Conservation (phyloP, 2,888 invertebrate species). For the Drosophila prolongata region DNA sequence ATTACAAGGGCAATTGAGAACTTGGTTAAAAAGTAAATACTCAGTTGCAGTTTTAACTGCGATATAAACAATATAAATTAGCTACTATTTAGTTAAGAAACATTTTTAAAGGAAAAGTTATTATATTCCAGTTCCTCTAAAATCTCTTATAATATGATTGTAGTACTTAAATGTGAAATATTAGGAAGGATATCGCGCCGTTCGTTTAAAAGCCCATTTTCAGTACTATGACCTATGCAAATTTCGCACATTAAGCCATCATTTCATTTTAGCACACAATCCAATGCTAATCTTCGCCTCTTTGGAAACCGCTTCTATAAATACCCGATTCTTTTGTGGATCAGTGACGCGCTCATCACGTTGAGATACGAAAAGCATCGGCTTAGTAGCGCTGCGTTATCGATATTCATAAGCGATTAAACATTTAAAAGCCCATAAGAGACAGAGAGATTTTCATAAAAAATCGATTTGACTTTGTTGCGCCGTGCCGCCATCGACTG, state of each 20-base stretch:
- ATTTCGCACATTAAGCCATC: slow-evolving; percentile 38
- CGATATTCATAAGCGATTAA: slow-evolving; percentile 80
- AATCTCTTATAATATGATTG: too few species aligned
- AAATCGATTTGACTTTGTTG: slow-evolving; percentile 75
- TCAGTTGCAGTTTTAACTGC: too few species aligned
- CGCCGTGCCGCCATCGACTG: slow-evolving; percentile 51
- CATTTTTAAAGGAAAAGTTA: too few species aligned
- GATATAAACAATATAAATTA: too few species aligned
- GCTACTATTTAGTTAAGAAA: too few species aligned
- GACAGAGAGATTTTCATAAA: slow-evolving; percentile 73
- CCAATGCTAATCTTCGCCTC: slow-evolving; percentile 13
- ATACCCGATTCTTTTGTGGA: slow-evolving; percentile 29
- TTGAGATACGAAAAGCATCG: slow-evolving; percentile 19
- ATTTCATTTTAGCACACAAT: slow-evolving; percentile 15
- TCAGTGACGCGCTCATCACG: slow-evolving; percentile 21
- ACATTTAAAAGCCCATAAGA: slow-evolving; percentile 79
- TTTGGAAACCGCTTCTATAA: slow-evolving; percentile 15
- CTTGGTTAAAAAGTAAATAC: too few species aligned
- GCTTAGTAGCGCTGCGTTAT: slow-evolving; percentile 59
- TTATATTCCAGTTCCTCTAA: too few species aligned
- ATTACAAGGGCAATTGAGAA: too few species aligned
- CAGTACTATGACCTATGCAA: slow-evolving; percentile 33
- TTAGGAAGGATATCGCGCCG: background rate
- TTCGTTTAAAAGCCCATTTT: slow-evolving; percentile 4
- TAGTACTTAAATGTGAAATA: background rate